Evolutionary conservation across 2,888 invertebrate genomes (phyloP), one percentile per base, ranked within the genome.

Genomic region (Cepaea hortensis): DNA sequence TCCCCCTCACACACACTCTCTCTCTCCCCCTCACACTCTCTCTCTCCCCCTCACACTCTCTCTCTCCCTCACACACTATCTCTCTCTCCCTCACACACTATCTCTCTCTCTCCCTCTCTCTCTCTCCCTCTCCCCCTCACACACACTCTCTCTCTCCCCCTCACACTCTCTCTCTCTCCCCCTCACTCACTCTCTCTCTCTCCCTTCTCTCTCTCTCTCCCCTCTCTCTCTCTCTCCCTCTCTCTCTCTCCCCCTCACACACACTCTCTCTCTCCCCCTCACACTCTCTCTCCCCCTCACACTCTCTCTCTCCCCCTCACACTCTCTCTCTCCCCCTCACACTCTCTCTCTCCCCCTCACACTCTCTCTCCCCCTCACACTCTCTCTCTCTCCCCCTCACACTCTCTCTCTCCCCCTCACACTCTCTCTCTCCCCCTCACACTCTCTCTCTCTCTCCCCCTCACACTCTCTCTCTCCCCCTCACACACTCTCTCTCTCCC

Each of bases 121-220:
- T 61, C 62, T 62, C 20, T 62, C 65, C 15, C 81, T 62, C 55
- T 55, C 55, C 7, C 1, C 68, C 55, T 68, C n/a, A n/a, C n/a
- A n/a, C n/a, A n/a, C n/a, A n/a, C 82, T 82, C 82, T 72, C 82
- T 82, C 82, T 72, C 75, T 84, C 84, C 35, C 75, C 55, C 75
- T 75, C 76, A n/a, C 84, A 62, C 76, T 61, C 84, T 75, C 55
- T 55, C 55, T 55, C 55, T n/a, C n/a, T n/a, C n/a, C n/a, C n/a
- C n/a, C n/a, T n/a, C n/a, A n/a, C n/a, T n/a, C n/a, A n/a, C n/a
- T 72, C 75, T 75, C 55, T 61, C 61, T 23, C 80, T 70, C 6
- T 70, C 55, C 9, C 55, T 61, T 20, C n/a, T 9, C 9, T 55
- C 55, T 4, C 55, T 55, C 55, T 75, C 73, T 61, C 72, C 75